Conservation (phyloP, 2,888 invertebrate species). For the Yponomeuta cagnagella region DNA sequence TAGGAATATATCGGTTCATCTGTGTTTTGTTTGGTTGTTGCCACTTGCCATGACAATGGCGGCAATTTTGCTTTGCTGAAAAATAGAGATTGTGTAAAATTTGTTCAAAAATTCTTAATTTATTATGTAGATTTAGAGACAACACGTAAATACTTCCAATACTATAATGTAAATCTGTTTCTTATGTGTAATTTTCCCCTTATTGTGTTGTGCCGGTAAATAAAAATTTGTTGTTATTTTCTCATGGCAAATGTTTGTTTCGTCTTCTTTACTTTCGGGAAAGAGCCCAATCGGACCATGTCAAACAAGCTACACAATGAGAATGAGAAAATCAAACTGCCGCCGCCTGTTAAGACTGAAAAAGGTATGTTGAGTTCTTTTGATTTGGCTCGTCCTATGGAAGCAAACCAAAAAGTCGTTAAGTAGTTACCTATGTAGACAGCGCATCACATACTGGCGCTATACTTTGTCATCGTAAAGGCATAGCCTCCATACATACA, state of each 20-base stretch:
- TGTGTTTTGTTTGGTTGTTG: constrained; percentile 14
- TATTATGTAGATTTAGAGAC: neutral
- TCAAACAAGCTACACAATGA: too few species aligned
- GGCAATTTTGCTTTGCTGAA: constrained; percentile 3
- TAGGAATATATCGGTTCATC: too few species aligned
- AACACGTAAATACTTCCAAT: neutral
- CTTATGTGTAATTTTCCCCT: neutral
- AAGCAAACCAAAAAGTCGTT: too few species aligned
- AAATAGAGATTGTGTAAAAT: neutral
- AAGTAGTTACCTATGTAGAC: too few species aligned
- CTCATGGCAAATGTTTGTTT: neutral
- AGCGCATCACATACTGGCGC: too few species aligned
- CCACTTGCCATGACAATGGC: constrained; percentile 14
- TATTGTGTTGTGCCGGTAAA: neutral
- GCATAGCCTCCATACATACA: too few species aligned
- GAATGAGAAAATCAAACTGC: too few species aligned
- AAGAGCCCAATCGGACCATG: neutral
- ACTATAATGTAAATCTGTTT: neutral
- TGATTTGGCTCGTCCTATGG: too few species aligned
- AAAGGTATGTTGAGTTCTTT: too few species aligned
- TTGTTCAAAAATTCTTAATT: neutral
- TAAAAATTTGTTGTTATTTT: neutral
- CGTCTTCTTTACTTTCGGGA: neutral
- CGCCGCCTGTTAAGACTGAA: too few species aligned
- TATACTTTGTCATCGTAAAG: too few species aligned